Evolutionary conservation across 2,113 vertebrate genomes (phyloP), one percentile per base, ranked within the genome.

Genomic region (Tautogolabrus adspersus): DNA sequence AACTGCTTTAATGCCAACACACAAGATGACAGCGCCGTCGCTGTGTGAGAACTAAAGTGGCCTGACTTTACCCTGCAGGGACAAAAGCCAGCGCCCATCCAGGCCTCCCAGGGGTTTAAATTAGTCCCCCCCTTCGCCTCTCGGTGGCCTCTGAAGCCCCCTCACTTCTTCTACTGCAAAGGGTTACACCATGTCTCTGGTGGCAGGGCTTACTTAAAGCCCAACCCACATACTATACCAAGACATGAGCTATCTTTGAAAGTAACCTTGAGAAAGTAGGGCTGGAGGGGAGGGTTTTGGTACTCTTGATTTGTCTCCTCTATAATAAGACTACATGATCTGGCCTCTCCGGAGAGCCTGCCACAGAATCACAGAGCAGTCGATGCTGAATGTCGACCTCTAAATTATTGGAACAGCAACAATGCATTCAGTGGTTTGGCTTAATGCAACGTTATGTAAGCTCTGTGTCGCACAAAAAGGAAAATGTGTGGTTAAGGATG

Each of bases 261-360:
- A 90, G 90, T 94, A 93, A 94, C 93, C 94, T 94, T 94, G 94
- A 93, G 88, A 93, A 93, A 89, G 76, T 92, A 91, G 91, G 91
- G 75, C 90, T 93, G 84, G 82, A 92, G 79, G 78, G 81, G 84
- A 88, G 83, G 82, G 79, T 82, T 89, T 88, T 87, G 75, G 78
- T 87, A 84, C 82, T 85, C 84, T 93, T 90, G 89, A 84, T 92
- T 90, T 91, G 84, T 87, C 91, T 88, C 77, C 82, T 84, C 91
- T 91, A 89, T 90, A 89, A 92, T 90, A 90, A 88, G 89, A 87
- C 90, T 79, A 80, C 83, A 87, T 84, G 88, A 88, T 88, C 88
- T 75, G 77, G 68, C 77, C 69, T 88, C 92, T 88, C 86, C 54
- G 19, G 87, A 87, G 93, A 91, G 70, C 56, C 57, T 79, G 84